phyloP scores from a whole-genome alignment of 2,113 vertebrate genomes.

The Mesoclemmys tuberculata region DNA sequence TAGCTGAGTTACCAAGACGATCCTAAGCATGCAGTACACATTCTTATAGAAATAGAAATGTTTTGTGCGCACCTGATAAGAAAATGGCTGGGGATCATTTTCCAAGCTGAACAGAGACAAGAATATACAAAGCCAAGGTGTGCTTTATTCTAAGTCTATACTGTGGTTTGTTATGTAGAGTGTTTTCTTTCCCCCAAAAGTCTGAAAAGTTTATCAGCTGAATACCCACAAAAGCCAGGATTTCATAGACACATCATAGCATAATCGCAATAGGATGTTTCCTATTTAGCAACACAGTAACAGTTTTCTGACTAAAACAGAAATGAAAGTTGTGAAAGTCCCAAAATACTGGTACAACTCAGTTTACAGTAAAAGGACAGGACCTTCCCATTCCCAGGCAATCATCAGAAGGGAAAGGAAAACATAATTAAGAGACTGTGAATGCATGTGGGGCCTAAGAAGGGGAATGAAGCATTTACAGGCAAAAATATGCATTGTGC shows the following conservation, averaged over 20 bases:
- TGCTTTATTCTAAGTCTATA: background rate
- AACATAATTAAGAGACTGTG: background rate
- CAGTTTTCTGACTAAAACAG: background rate
- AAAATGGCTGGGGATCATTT: background rate
- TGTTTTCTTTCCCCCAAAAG: background rate
- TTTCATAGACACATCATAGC: background rate
- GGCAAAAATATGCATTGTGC: background rate
- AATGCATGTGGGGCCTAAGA: background rate
- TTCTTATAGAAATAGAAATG: background rate
- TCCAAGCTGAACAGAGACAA: background rate
- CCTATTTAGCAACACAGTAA: background rate
- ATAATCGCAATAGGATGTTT: background rate
- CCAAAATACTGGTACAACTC: background rate
- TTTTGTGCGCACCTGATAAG: background rate
- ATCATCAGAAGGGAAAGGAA: background rate
- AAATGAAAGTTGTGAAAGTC: background rate
- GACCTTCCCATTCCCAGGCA: background rate
- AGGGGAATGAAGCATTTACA: background rate
- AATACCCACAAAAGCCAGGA: background rate
- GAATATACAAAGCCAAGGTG: background rate
- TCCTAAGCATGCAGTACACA: background rate
- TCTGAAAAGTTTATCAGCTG: background rate
- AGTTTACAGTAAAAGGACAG: background rate
- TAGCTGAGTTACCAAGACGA: background rate
- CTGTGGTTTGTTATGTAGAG: background rate